These are phyloP conservation scores for Eueides isabella DNA, from an alignment of 1,140 invertebrate species.

Conservation along the genomic window DNA sequence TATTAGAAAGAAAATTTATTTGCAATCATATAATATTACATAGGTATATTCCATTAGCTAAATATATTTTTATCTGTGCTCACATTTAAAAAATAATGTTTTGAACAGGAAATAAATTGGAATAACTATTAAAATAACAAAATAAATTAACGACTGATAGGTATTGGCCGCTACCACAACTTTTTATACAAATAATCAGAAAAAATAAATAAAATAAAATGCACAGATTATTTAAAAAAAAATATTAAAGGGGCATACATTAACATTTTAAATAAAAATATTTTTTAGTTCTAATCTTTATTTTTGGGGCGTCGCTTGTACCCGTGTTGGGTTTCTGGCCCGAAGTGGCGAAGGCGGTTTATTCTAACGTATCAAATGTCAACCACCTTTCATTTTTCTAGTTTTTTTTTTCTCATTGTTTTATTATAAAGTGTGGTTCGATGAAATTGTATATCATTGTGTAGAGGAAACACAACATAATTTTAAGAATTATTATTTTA, in stretches of 20 bases:
- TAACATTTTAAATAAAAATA: not conserved
- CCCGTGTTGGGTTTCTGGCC: conserved; percentile 31
- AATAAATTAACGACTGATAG: not conserved
- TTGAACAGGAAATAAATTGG: not conserved
- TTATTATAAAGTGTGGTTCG: conserved; percentile 5
- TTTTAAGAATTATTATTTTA: not conserved
- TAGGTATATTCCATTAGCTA: too few relatives aligned
- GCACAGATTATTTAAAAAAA: not conserved
- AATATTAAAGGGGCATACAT: not conserved
- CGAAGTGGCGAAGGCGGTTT: conserved; percentile 35
- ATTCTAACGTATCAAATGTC: conserved; percentile 29
- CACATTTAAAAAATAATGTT: not conserved
- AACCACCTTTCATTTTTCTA: conserved; percentile 14
- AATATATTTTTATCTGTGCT: not conserved
- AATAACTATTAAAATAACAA: not conserved
- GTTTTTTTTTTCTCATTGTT: conserved; percentile 9
- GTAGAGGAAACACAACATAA: not conserved
- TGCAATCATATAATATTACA: not conserved
- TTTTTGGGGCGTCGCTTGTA: conserved; percentile 19
- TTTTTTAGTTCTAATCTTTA: conserved; percentile 10
- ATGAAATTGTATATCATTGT: conserved; percentile 9
- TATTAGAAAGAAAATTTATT: not conserved
- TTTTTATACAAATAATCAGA: not conserved
- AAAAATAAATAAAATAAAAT: too few relatives aligned
- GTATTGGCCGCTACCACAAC: not conserved